phyloP scores from a whole-genome alignment of 2,888 invertebrate genomes.

The Gerris lacustris region DNA sequence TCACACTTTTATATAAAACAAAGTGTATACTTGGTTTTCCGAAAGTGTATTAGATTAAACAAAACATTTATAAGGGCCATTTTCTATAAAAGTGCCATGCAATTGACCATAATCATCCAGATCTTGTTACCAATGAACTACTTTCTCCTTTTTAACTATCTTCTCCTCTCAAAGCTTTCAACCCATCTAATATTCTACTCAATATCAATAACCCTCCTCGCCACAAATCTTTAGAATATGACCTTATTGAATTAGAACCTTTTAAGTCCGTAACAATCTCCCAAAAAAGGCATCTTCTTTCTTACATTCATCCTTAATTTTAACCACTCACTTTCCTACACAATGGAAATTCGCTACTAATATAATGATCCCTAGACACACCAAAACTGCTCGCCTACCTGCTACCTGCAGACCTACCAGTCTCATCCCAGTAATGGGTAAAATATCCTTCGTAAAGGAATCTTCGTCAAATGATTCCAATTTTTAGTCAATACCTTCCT shows the following conservation, averaged over 20 bases:
- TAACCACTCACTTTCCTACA: conserved; percentile 20
- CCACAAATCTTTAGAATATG: conserved; percentile 26
- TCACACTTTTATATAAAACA: conserved; percentile 14
- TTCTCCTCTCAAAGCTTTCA: conserved; percentile 13
- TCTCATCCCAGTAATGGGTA: conserved; percentile 15
- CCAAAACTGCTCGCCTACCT: conserved; percentile 5
- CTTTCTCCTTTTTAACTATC: conserved; percentile 17
- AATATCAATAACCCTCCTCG: conserved; percentile 20
- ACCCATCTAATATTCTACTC: conserved; percentile 20
- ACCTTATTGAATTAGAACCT: conserved; percentile 24
- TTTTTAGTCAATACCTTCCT: background rate
- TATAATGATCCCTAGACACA: conserved; percentile 12
- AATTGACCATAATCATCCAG: too few relatives aligned
- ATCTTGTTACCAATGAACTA: conserved; percentile 8
- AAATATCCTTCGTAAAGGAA: conserved; percentile 19
- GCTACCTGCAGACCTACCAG: conserved; percentile 17
- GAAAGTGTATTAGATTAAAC: too few relatives aligned
- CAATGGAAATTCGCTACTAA: conserved; percentile 28
- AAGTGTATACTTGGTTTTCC: background rate
- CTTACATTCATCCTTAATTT: conserved; percentile 29
- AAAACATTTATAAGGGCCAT: too few relatives aligned
- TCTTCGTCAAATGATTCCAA: conserved; percentile 10
- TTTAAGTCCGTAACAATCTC: conserved; percentile 28
- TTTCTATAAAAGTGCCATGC: too few relatives aligned
- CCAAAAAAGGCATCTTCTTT: conserved; percentile 25